Evolutionary conservation across 2,113 vertebrate genomes (phyloP).

Genomic region (Dipodomys ordii): DNA sequence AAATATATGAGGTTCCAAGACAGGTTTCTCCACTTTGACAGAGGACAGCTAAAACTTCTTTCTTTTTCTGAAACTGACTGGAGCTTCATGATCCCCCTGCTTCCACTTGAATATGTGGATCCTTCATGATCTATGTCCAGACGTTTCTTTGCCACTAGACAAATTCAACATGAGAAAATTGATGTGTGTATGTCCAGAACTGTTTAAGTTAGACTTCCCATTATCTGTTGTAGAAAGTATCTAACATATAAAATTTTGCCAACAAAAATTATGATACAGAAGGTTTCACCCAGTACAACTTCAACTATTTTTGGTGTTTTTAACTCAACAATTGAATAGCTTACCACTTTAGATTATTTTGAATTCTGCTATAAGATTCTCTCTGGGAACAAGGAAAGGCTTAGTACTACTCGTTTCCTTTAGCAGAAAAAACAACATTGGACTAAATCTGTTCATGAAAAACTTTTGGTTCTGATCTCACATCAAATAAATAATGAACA

Average conservation of each 20-base stretch:
- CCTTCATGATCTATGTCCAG: neutral
- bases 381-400: neutral
- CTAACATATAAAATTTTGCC: neutral
- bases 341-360: neutral
- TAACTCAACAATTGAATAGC: neutral
- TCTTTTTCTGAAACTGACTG: neutral
- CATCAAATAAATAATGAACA: neutral
- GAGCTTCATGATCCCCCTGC: fast-evolving
- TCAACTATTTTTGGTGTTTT: neutral
- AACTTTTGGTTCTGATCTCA: neutral
- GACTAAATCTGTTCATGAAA: neutral
- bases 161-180: neutral
- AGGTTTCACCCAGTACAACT: neutral
- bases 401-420: neutral
- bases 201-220: neutral
- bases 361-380: neutral
- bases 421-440: neutral
- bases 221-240: neutral
- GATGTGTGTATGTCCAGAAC: neutral
- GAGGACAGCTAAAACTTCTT: neutral
- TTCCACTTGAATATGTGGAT: neutral
- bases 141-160: neutral
- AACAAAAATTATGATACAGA: neutral
- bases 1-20: neutral
- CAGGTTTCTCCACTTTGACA: neutral